Percentiles rank a stretch among this genome's conserved stretches.
Evolutionary conservation across 2,888 invertebrate species (phyloP).

Genomic region (Drosophila prolongata): DNA sequence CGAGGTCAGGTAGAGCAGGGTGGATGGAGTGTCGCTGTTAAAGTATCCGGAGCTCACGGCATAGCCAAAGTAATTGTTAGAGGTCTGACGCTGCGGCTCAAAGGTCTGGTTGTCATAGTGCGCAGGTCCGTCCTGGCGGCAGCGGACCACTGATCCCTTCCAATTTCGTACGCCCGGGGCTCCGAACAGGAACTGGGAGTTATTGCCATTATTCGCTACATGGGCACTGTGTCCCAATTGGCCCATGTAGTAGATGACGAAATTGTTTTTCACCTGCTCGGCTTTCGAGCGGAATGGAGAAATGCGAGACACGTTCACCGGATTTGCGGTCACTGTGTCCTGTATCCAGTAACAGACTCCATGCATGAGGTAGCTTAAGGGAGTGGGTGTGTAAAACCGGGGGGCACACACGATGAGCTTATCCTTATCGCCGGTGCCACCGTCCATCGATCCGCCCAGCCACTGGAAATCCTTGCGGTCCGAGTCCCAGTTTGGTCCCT

Average conservation of each 20-base stretch:
- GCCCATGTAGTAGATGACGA: slow-evolving; percentile 70
- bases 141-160: slow-evolving; percentile 82
- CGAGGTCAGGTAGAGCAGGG: slow-evolving; percentile 82
- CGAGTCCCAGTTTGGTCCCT: slow-evolving; percentile 76
- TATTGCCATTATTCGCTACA: slow-evolving; percentile 75
- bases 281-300: slow-evolving; percentile 52
- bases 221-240: slow-evolving; percentile 84
- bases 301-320: slow-evolving; percentile 74
- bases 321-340: slow-evolving; percentile 77
- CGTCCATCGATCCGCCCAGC: slow-evolving; percentile 85
- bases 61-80: slow-evolving; percentile 84
- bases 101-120: slow-evolving; percentile 72
- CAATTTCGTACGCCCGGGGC: slow-evolving; percentile 82
- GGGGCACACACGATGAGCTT: slow-evolving; percentile 84
- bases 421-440: slow-evolving; percentile 83
- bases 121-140: slow-evolving; percentile 22
- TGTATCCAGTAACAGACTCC: slow-evolving; percentile 84
- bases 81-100: slow-evolving; percentile 79
- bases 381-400: slow-evolving; percentile 73
- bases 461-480: slow-evolving; percentile 85
- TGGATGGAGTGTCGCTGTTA: slow-evolving; percentile 72
- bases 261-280: slow-evolving; percentile 47
- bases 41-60: slow-evolving; percentile 83
- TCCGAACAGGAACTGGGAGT: slow-evolving; percentile 83
- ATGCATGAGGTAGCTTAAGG: slow-evolving; percentile 81